A percentile compares a stretch with the other conserved stretches of the same genome.
phyloP scores from a whole-genome alignment of 2,113 vertebrate species.

The Opisthocomus hoazin region DNA sequence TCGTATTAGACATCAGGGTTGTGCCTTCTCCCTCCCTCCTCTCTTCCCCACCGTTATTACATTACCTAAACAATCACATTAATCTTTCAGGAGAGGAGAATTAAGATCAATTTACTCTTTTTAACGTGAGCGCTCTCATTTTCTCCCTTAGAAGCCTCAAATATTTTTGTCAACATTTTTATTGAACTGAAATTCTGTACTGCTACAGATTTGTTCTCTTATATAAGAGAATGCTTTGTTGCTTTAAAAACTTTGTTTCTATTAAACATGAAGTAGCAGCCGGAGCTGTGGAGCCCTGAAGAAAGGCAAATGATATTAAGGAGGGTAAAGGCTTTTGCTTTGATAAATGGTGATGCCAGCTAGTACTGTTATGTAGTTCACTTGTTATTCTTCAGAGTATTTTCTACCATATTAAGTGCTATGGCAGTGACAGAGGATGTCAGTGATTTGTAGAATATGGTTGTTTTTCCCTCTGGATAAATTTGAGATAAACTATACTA shows the following conservation, averaged over 20 bases:
- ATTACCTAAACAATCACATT: not conserved
- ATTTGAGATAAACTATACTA: not conserved
- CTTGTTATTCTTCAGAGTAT: not conserved
- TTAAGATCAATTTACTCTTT: not conserved
- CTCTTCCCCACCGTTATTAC: not conserved
- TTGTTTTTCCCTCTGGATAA: not conserved
- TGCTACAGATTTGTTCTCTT: not conserved
- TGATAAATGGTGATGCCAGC: rapidly evolving
- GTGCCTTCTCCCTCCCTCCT: rapidly evolving
- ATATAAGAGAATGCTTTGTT: not conserved
- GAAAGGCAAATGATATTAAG: not conserved
- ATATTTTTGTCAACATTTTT: not conserved
- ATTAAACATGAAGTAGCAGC: not conserved
- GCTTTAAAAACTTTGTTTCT: not conserved
- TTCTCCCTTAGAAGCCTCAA: not conserved
- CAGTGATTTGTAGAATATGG: not conserved
- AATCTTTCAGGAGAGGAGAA: not conserved
- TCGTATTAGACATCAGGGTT: not conserved
- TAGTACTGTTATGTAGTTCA: not conserved
- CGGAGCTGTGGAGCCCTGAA: not conserved
- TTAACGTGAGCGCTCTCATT: rapidly evolving
- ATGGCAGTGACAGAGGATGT: not conserved
- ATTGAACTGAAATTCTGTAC: not conserved
- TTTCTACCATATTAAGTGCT: not conserved
- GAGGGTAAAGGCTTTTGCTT: not conserved